These are phyloP conservation scores for Thunnus maccoyii DNA, from an alignment of 2,113 vertebrate species.

Conservation along the genomic window DNA sequence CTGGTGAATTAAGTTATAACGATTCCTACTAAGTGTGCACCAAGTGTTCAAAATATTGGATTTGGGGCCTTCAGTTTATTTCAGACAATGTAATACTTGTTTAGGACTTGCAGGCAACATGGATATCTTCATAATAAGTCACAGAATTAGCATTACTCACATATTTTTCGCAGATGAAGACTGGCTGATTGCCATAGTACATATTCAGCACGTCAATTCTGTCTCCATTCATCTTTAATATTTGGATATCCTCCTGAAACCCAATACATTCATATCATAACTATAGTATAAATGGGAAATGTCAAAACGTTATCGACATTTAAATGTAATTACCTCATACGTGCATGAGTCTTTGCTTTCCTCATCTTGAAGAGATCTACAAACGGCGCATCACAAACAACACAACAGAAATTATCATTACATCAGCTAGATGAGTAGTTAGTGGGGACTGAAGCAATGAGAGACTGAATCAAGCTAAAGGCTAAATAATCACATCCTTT, in stretches of 20 bases:
- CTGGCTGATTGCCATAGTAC: slow-evolving; percentile 75
- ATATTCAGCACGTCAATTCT: slow-evolving; percentile 81
- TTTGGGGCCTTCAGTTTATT: too few relatives aligned
- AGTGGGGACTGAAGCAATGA: background rate
- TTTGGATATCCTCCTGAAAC: slow-evolving; percentile 88
- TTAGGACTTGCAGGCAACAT: background rate
- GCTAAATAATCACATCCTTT: background rate
- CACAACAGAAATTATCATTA: background rate
- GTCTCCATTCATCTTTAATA: slow-evolving; percentile 79
- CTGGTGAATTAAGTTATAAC: too few relatives aligned
- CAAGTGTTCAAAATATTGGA: too few relatives aligned
- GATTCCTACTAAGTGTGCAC: background rate
- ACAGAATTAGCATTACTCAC: slow-evolving; percentile 80
- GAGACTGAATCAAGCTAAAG: background rate
- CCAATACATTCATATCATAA: slow-evolving; percentile 12
- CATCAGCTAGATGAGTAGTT: background rate
- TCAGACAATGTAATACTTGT: background rate
- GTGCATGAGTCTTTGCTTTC: slow-evolving; percentile 15
- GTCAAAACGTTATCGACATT: background rate
- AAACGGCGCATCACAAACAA: background rate
- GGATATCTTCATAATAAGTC: background rate
- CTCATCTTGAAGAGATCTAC: slow-evolving; percentile 64
- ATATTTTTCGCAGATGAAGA: slow-evolving; percentile 89
- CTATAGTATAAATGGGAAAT: background rate
- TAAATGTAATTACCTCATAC: slow-evolving; percentile 59